Conservation (phyloP, 2,888 invertebrate genomes). For the Exephanes ischioxanthus region DNA sequence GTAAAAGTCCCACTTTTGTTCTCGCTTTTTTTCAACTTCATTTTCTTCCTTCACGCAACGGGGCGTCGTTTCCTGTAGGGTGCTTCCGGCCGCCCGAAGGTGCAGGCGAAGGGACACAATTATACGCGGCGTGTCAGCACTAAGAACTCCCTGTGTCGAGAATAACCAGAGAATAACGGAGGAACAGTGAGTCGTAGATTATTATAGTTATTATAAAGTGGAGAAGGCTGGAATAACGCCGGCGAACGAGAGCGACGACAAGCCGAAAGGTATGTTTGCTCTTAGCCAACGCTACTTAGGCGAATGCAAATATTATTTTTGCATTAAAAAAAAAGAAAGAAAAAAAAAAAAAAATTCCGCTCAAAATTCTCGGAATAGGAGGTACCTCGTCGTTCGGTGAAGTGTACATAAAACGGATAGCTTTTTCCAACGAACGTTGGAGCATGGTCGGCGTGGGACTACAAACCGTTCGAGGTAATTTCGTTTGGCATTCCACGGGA, state of each 20-base stretch:
- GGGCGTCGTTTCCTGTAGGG: background rate
- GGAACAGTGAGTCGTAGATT: background rate
- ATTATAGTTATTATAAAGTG: background rate
- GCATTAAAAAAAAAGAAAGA: background rate
- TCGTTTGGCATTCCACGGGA: background rate
- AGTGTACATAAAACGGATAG: background rate
- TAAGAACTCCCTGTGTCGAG: background rate
- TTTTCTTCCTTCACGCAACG: background rate
- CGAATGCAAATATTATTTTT: background rate
- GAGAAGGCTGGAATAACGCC: constrained; percentile 7
- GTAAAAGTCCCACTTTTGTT: background rate
- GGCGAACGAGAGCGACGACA: background rate
- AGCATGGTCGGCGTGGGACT: constrained; percentile 1
- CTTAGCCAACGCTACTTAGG: background rate
- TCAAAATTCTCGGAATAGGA: background rate
- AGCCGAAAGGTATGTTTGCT: background rate
- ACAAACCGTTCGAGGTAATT: constrained; percentile 21
- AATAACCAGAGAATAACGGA: constrained; percentile 5
- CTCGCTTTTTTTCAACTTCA: background rate
- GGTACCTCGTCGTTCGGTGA: background rate
- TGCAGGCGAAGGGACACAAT: constrained; percentile 18
- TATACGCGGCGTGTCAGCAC: background rate
- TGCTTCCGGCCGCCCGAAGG: background rate
- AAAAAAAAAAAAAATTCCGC: background rate
- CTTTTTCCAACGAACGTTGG: constrained; percentile 3